These are phyloP conservation scores for Basileuterus tristriatus DNA, from an alignment of 2,797 vertebrate species.

Conservation along the genomic window DNA sequence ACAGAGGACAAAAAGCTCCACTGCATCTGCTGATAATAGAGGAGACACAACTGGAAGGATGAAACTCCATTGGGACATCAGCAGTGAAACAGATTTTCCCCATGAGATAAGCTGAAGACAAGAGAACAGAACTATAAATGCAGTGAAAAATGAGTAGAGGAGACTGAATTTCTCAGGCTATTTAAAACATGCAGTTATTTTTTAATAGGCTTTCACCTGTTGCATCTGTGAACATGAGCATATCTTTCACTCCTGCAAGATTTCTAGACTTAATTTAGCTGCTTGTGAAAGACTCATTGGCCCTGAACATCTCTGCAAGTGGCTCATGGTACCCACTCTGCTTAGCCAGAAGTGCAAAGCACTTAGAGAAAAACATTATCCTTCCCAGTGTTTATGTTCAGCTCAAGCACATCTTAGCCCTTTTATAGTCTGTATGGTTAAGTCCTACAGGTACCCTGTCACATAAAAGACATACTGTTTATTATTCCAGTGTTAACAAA, in stretches of 20 bases:
- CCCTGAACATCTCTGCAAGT: background rate
- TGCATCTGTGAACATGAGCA: background rate
- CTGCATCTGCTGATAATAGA: background rate
- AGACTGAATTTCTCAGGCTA: background rate
- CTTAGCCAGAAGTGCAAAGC: background rate
- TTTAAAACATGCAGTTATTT: background rate
- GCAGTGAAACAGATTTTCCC: background rate
- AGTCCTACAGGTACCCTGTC: background rate
- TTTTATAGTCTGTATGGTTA: background rate
- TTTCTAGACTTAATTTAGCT: background rate
- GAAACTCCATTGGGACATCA: background rate
- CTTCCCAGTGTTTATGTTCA: background rate
- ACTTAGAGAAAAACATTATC: background rate
- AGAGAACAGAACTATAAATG: background rate
- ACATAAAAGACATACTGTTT: background rate
- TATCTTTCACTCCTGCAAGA: background rate
- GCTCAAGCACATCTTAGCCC: background rate
- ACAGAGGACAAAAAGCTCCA: background rate
- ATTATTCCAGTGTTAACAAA: constrained; percentile 38
- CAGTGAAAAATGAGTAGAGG: background rate
- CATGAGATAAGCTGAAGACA: background rate
- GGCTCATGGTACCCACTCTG: background rate
- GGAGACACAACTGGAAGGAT: background rate
- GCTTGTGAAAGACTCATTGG: background rate
- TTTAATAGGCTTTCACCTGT: background rate